These are phyloP conservation scores for Morbakka virulenta DNA, from an alignment of 30 jellyfish, hydroid and myxozoan species.

Conservation along the genomic window DNA sequence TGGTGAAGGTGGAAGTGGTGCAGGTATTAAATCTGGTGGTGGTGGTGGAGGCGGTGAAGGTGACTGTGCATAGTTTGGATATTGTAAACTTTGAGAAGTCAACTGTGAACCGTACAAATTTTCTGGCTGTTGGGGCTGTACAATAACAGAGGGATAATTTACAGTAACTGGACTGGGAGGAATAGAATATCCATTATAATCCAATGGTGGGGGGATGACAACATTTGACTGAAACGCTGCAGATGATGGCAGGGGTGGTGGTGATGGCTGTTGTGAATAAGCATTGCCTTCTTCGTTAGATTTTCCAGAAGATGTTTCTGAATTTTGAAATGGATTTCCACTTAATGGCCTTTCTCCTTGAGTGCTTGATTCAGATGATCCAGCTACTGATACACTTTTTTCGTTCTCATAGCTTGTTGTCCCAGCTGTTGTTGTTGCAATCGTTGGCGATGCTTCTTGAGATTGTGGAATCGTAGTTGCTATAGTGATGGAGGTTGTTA, in stretches of 20 bases:
- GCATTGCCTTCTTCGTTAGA: not conserved
- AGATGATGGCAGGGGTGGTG: not conserved
- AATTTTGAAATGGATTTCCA: not conserved
- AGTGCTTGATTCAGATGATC: not conserved
- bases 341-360: not conserved
- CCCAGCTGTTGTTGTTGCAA: not conserved
- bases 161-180: constrained; percentile 3
- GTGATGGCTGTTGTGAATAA: constrained; percentile 11
- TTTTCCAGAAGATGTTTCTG: not conserved
- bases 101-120: not conserved
- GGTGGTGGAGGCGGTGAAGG: not conserved
- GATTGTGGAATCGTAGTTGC: not conserved
- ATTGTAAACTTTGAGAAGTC: not conserved
- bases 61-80: not conserved
- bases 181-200: not conserved
- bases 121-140: not conserved
- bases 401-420: not conserved
- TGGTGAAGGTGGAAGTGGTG: not conserved
- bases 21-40: not conserved
- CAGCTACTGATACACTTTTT: not conserved
- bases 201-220: not conserved
- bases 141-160: not conserved
- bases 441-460: not conserved
- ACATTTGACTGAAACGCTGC: not conserved
- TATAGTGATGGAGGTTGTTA: not conserved